Base-by-base conservation (phyloP, 2,888 invertebrate species). In the Eulithis prunata region DNA sequence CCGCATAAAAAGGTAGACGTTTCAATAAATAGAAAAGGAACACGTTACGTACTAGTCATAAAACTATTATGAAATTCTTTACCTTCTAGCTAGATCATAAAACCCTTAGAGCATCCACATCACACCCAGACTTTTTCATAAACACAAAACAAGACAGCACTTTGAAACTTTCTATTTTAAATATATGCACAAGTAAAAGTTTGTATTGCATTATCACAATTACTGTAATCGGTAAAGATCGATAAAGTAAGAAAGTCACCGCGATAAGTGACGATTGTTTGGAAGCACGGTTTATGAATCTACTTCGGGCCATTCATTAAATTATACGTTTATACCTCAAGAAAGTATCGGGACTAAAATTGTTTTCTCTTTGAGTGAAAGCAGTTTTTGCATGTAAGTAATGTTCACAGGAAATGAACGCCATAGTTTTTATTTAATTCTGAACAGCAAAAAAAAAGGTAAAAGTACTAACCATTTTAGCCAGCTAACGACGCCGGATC, bases 281-380 rank as follows among this genome's bases (percentile, higher is more conserved):
- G 82, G 45, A 70, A 74, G 79, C 76, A 81, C 80, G 81, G 83
- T 79, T 57, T 64, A 55, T 57, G 53, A 53, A 54, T 57, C 79
- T 41, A 54, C 38, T 64, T 49, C 80, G 80, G 79, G 72, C 83
- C 82, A 84, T 85, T 89, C 82, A 83, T 86, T 78, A 89, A 90
- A 90, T 89, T 89, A 88, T 82, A 86, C 81, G 85, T 89, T 84
- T 85, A 80, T 77, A 78, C 78, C 78, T 80, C 77, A 86, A 82
- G 86, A 91, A 89, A 89, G 89, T 87, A 82, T 81, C 81, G 82
- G 82, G 81, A 87, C 82, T 80, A 81, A 82, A 86, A 85, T 84
- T 77, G 81, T 84, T 83, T 84, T 80, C 81, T 81, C 77, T 81
- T 71, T 57, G 61, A 84, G 89, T 84, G 91, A 91, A 90, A 90